Evolutionary conservation across 2,888 invertebrate genomes (phyloP).

Genomic region (Cephus sareptanus): DNA sequence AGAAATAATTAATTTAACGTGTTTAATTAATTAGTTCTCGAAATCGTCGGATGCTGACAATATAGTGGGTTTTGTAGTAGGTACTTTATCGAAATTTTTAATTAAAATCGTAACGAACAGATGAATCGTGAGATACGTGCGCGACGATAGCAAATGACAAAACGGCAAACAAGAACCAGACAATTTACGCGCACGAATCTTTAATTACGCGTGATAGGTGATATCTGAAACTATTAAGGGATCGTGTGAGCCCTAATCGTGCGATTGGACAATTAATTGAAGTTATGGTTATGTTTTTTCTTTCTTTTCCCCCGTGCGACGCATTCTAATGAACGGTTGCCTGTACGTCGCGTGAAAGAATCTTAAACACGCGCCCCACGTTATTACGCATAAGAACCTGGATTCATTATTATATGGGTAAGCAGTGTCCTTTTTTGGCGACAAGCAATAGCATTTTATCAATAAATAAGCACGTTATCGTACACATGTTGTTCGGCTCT

Average conservation of each 20-base stretch:
- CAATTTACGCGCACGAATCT: background rate
- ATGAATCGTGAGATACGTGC: background rate
- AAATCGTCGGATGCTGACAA: constrained; percentile 21
- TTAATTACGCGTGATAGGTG: background rate
- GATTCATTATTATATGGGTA: background rate
- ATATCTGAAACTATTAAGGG: background rate
- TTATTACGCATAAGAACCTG: background rate
- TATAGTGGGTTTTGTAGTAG: constrained; percentile 15
- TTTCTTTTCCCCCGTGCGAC: background rate
- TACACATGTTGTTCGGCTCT: background rate
- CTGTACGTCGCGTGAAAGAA: background rate
- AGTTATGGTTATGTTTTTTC: background rate
- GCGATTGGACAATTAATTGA: background rate
- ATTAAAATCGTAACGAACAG: background rate
- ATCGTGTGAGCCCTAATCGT: background rate
- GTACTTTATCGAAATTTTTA: background rate
- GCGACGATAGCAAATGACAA: constrained; percentile 6
- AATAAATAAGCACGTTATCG: background rate
- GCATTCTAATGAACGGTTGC: background rate
- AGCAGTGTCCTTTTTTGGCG: background rate
- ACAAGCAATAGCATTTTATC: background rate
- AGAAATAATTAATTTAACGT: background rate
- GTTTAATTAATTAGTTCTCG: background rate
- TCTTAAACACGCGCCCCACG: too few relatives aligned
- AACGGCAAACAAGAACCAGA: background rate